Evolutionary conservation across 2,113 vertebrate genomes (phyloP).

Genomic region (Camelus dromedarius): DNA sequence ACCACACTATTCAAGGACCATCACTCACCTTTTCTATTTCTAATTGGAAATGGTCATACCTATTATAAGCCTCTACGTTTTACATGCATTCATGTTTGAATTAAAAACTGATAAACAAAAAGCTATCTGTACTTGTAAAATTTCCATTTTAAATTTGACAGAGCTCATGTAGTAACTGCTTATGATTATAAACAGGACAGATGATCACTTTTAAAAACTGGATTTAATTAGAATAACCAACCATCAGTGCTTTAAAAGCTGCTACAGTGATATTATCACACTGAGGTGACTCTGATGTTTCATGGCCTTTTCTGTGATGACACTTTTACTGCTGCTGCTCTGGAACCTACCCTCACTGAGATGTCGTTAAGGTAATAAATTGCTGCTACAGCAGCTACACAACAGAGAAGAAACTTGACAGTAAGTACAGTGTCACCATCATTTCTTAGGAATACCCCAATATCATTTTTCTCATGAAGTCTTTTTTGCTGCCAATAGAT

Average conservation of each 20-base stretch:
- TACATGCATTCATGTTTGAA: neutral
- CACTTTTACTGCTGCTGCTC: neutral
- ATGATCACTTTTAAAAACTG: neutral
- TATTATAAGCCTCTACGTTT: neutral
- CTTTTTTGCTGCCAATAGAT: neutral
- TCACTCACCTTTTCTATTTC: neutral
- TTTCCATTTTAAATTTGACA: slow-evolving; percentile 51
- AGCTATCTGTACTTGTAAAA: neutral
- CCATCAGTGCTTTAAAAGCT: neutral
- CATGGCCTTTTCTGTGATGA: neutral
- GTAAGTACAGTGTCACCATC: neutral
- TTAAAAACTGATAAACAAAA: neutral
- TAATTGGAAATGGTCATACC: neutral
- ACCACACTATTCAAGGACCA: neutral
- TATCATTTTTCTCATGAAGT: slow-evolving; percentile 3
- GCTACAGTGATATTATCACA: neutral
- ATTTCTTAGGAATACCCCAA: slow-evolving; percentile 22
- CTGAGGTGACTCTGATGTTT: neutral
- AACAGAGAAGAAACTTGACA: neutral
- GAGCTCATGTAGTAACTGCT: neutral
- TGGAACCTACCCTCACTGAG: neutral
- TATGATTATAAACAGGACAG: neutral
- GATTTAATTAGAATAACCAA: neutral
- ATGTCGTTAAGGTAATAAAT: slow-evolving; percentile 27
- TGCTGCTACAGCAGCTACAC: neutral